phyloP scores from a whole-genome alignment of 2,797 vertebrate species.

The Danio kyathit region DNA sequence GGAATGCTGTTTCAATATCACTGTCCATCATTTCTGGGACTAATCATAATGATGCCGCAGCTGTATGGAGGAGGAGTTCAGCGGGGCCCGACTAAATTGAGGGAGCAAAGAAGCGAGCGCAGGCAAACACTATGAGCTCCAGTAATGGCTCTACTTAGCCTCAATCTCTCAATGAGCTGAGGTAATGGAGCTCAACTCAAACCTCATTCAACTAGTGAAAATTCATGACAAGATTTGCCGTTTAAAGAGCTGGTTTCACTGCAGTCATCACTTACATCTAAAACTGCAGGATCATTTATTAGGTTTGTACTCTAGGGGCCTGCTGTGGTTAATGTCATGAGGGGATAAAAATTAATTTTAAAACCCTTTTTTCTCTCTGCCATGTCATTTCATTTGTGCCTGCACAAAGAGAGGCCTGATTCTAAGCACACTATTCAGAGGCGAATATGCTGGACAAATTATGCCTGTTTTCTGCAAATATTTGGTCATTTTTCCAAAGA shows the following conservation, averaged over 20 bases:
- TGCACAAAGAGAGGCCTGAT: not conserved
- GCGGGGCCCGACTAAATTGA: constrained; percentile 23
- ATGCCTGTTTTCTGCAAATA: not conserved
- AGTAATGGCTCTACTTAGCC: constrained; percentile 37
- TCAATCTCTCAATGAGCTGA: constrained; percentile 31
- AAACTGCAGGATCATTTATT: constrained; percentile 20
- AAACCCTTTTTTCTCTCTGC: not conserved
- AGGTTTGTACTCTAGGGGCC: not conserved
- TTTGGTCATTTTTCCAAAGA: not conserved
- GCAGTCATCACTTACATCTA: constrained; percentile 52
- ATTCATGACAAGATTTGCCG: constrained; percentile 30
- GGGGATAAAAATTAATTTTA: not conserved
- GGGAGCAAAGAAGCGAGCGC: constrained; percentile 25
- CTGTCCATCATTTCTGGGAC: constrained; percentile 31
- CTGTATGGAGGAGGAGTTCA: constrained; percentile 35
- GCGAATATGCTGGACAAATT: not conserved
- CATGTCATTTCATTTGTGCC: not conserved
- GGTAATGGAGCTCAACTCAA: constrained; percentile 51
- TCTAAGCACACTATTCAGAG: not conserved
- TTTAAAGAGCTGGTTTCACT: constrained; percentile 38
- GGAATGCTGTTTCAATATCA: constrained; percentile 22
- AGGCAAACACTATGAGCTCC: constrained; percentile 8
- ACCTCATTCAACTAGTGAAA: constrained; percentile 36
- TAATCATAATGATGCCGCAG: constrained; percentile 44
- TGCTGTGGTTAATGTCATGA: not conserved